phyloP scores from a whole-genome alignment of 1,140 invertebrate species.

The Saccostrea cuccullata region DNA sequence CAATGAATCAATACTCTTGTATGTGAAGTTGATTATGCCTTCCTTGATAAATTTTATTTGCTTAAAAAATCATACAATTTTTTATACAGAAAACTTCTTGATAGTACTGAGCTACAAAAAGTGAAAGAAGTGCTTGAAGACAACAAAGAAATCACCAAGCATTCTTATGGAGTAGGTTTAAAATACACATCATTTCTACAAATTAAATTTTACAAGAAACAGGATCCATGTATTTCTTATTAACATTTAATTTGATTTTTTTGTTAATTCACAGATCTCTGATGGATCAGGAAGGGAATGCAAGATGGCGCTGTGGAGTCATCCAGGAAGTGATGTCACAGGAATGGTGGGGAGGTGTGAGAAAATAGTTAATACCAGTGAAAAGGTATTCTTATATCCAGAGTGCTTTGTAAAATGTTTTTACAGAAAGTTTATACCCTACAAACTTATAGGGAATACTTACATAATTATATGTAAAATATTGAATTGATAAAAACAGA shows the following conservation, averaged over 20 bases:
- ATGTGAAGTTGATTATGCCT: too few relatives aligned
- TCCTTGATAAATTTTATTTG: too few relatives aligned
- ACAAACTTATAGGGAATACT: too few relatives aligned
- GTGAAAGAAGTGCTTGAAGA: constrained; percentile 58
- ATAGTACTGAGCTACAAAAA: constrained; percentile 56
- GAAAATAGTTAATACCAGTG: constrained; percentile 65
- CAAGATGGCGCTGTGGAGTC: constrained; percentile 62
- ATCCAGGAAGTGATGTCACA: constrained; percentile 68
- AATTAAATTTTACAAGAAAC: too few relatives aligned
- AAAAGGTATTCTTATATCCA: constrained; percentile 52
- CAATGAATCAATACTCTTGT: too few relatives aligned
- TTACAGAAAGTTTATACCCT: too few relatives aligned
- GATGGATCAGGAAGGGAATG: constrained; percentile 58
- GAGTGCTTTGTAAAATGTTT: too few relatives aligned
- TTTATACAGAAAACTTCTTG: constrained; percentile 60
- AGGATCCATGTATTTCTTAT: too few relatives aligned
- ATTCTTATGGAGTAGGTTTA: constrained; percentile 59
- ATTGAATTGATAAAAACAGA: too few relatives aligned
- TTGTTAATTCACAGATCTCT: background rate
- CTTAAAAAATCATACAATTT: background rate
- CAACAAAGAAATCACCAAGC: constrained; percentile 52
- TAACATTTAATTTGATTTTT: background rate
- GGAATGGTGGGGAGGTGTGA: constrained; percentile 63
- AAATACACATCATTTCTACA: background rate
- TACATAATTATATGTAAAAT: too few relatives aligned